A percentile compares a stretch with the other conserved stretches of the same genome.
phyloP scores from a whole-genome alignment of 2,797 vertebrate genomes.

The Decapterus maruadsi region DNA sequence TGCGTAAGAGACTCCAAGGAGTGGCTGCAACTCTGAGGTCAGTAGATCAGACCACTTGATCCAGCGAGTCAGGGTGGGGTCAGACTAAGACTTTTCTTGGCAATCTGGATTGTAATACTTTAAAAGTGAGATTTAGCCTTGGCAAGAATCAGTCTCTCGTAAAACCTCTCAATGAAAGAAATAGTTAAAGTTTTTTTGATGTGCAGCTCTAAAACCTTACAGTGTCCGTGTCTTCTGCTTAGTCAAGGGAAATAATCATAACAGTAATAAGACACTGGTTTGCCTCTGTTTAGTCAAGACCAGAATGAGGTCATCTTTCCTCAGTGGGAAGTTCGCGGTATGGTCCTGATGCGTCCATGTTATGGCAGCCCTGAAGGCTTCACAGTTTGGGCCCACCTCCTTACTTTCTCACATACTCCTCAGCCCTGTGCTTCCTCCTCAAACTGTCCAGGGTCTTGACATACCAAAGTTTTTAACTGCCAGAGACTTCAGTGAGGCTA shows the following conservation, averaged over 20 bases:
- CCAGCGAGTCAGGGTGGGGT: constrained; percentile 71
- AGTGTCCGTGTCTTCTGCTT: constrained; percentile 38
- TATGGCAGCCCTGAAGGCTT: constrained; percentile 66
- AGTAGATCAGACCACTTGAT: constrained; percentile 74
- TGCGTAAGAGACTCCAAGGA: constrained; percentile 70
- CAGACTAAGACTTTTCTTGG: constrained; percentile 69
- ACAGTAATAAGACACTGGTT: constrained; percentile 55
- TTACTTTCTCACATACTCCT: constrained; percentile 55
- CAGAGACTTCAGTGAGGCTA: constrained; percentile 37
- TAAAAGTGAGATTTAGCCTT: constrained; percentile 47
- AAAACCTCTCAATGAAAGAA: constrained; percentile 27
- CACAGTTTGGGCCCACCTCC: constrained; percentile 45
- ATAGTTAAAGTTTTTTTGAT: constrained; percentile 6
- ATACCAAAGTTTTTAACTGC: constrained; percentile 40
- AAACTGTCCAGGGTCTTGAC: constrained; percentile 30
- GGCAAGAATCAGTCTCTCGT: constrained; percentile 36
- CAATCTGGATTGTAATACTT: constrained; percentile 58
- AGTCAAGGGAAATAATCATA: constrained; percentile 45
- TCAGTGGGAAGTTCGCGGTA: constrained; percentile 46
- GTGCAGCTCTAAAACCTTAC: background rate
- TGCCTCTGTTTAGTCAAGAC: constrained; percentile 50
- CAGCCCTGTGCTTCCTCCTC: constrained; percentile 28
- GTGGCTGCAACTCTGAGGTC: constrained; percentile 71
- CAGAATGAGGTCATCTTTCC: constrained; percentile 66
- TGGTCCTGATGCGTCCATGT: constrained; percentile 61